These are phyloP conservation scores for Drosophila subobscura DNA, from an alignment of 1,140 invertebrate genomes.

Conservation along the genomic window DNA sequence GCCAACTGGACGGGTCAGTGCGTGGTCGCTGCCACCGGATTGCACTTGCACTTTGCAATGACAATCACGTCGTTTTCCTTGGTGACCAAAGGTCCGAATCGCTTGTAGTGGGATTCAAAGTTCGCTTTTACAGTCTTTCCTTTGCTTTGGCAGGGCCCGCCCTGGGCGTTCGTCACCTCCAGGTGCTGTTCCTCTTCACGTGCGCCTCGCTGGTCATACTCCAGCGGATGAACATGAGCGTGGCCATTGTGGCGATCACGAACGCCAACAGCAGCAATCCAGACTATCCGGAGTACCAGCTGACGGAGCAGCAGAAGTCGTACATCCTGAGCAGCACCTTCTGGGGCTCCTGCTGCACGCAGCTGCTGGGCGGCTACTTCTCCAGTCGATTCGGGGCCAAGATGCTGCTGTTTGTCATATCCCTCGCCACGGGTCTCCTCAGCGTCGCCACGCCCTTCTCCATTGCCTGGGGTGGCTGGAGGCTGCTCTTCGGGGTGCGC, in stretches of 20 bases:
- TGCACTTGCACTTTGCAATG: slow-evolving; percentile 25
- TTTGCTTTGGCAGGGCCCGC: slow-evolving; percentile 16
- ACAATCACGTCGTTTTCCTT: slow-evolving; percentile 36
- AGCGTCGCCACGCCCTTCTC: slow-evolving; percentile 84
- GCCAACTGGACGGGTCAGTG: not conserved
- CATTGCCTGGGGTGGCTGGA: slow-evolving; percentile 84
- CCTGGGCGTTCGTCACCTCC: slow-evolving; percentile 84
- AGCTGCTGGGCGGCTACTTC: slow-evolving; percentile 88
- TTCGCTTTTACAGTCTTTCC: slow-evolving; percentile 15
- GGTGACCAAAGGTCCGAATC: slow-evolving; percentile 33
- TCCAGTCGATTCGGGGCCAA: slow-evolving; percentile 88
- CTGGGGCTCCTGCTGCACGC: slow-evolving; percentile 85
- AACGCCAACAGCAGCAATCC: slow-evolving; percentile 74
- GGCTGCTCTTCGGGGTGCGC: slow-evolving; percentile 86
- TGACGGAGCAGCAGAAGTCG: slow-evolving; percentile 84
- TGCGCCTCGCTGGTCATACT: slow-evolving; percentile 86
- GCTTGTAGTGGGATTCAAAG: not conserved
- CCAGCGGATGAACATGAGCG: slow-evolving; percentile 82
- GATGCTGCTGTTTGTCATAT: slow-evolving; percentile 85
- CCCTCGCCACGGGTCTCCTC: slow-evolving; percentile 81
- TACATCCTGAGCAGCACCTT: slow-evolving; percentile 87
- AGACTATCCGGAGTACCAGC: slow-evolving; percentile 72
- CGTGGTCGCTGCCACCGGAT: slow-evolving; percentile 8
- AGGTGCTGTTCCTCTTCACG: slow-evolving; percentile 86
- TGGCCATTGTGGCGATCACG: slow-evolving; percentile 78